A percentile compares a stretch with the other conserved stretches of the same genome.
phyloP scores from a whole-genome alignment of 2,797 vertebrate genomes.

The Orestias chungarensis region DNA sequence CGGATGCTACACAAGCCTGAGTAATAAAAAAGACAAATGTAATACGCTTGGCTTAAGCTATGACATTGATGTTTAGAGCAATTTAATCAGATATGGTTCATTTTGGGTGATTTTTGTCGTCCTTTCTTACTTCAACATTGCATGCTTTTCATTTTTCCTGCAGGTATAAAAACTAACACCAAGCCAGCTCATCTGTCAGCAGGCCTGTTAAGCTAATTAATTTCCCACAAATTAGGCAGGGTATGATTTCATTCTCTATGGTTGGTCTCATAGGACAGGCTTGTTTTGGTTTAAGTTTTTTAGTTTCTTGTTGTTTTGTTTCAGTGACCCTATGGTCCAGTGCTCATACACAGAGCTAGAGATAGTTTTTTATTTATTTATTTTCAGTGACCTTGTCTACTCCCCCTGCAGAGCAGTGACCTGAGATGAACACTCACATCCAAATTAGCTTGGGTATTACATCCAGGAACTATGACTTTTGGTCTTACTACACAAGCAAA shows the following conservation, averaged over 20 bases:
- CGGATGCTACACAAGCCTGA: neutral
- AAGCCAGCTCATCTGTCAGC: slow-evolving; percentile 6
- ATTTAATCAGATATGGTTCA: slow-evolving; percentile 1
- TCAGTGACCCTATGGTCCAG: slow-evolving; percentile 1
- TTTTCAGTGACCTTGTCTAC: slow-evolving; percentile 11
- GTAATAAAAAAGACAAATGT: slow-evolving; percentile 5
- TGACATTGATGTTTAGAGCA: neutral
- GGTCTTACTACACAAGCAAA: neutral
- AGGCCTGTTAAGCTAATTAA: slow-evolving; percentile 11
- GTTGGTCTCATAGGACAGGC: neutral
- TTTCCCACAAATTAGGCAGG: slow-evolving; percentile 10
- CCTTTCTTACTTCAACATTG: neutral
- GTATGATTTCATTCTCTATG: slow-evolving; percentile 16
- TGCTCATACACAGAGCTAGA: neutral
- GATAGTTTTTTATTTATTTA: slow-evolving; percentile 9
- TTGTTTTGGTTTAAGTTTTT: slow-evolving; percentile 10
- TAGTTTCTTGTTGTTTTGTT: slow-evolving; percentile 10
- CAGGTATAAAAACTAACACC: neutral
- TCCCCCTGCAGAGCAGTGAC: slow-evolving; percentile 9
- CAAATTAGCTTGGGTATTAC: slow-evolving; percentile 3
- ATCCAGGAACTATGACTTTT: slow-evolving; percentile 13
- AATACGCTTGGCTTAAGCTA: neutral
- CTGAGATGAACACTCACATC: neutral
- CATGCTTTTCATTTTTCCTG: neutral
- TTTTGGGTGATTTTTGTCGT: neutral